A percentile compares a stretch with the other conserved stretches of the same genome.
These are phyloP conservation scores for Lasioglossum lativentre DNA, from an alignment of 2,888 invertebrate genomes.

Conservation along the genomic window DNA sequence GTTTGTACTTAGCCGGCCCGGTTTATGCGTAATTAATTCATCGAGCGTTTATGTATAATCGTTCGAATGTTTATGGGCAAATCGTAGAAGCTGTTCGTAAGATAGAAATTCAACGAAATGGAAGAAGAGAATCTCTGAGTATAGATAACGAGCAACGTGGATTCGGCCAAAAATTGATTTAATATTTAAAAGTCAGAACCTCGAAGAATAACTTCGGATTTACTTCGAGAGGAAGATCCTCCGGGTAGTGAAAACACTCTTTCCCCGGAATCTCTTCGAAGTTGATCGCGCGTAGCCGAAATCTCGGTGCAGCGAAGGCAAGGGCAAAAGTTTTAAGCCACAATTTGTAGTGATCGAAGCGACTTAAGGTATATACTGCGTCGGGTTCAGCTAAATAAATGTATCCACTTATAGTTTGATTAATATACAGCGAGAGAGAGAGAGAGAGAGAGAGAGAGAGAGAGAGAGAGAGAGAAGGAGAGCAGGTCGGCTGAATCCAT, in stretches of 20 bases:
- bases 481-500: constrained; percentile 47
- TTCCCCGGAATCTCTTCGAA: not conserved
- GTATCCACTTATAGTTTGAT: constrained; percentile 58
- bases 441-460: constrained; percentile 12
- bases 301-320: not conserved
- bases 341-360: constrained; percentile 38
- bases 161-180: not conserved
- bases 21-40: too few species aligned
- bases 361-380: constrained; percentile 2
- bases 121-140: too few species aligned
- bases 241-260: not conserved
- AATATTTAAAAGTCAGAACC: not conserved
- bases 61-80: too few species aligned
- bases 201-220: not conserved
- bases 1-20: too few species aligned
- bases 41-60: too few species aligned
- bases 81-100: too few species aligned
- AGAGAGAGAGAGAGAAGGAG: constrained; percentile 24
- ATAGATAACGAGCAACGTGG: too few species aligned
- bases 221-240: not conserved
- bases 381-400: constrained; percentile 38
- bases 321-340: constrained; percentile 29
- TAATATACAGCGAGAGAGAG: constrained; percentile 51
- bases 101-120: too few species aligned
- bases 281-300: not conserved